phyloP scores from a whole-genome alignment of 2,797 vertebrate species.

The Gadopsis marmoratus region DNA sequence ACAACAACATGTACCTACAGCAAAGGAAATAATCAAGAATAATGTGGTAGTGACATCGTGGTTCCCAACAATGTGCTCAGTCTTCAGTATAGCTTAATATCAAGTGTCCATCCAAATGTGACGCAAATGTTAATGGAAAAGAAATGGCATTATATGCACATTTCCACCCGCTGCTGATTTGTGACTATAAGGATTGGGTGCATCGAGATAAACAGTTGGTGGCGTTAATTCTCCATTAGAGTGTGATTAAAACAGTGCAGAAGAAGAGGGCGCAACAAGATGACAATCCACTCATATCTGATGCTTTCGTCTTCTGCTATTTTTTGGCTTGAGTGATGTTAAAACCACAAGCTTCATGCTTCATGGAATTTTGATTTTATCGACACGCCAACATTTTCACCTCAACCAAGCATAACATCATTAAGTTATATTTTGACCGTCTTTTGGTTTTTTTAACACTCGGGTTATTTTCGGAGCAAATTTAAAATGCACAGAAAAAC shows the following conservation, averaged over 20 bases:
- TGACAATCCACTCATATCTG: not conserved
- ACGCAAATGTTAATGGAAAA: not conserved
- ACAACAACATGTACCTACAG: conserved; percentile 34
- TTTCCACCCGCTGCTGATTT: not conserved
- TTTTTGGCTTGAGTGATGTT: not conserved
- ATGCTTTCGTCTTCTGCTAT: not conserved
- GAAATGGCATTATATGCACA: not conserved
- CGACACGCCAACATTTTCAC: too few species aligned
- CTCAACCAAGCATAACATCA: too few species aligned
- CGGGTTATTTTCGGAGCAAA: too few species aligned
- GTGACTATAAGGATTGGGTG: not conserved
- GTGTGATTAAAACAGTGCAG: not conserved
- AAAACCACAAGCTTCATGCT: not conserved
- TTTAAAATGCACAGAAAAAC: too few species aligned
- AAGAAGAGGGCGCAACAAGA: not conserved
- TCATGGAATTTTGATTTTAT: too few species aligned
- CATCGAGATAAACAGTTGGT: not conserved
- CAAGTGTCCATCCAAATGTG: not conserved
- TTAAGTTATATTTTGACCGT: too few species aligned
- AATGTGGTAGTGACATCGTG: not conserved
- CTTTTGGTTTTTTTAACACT: too few species aligned
- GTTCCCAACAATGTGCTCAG: not conserved
- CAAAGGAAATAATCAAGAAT: conserved; percentile 34
- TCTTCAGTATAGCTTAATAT: not conserved
- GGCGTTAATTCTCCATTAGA: not conserved